Conservation (phyloP, 2,797 vertebrate genomes). For the Pseudopleuronectes americanus region DNA sequence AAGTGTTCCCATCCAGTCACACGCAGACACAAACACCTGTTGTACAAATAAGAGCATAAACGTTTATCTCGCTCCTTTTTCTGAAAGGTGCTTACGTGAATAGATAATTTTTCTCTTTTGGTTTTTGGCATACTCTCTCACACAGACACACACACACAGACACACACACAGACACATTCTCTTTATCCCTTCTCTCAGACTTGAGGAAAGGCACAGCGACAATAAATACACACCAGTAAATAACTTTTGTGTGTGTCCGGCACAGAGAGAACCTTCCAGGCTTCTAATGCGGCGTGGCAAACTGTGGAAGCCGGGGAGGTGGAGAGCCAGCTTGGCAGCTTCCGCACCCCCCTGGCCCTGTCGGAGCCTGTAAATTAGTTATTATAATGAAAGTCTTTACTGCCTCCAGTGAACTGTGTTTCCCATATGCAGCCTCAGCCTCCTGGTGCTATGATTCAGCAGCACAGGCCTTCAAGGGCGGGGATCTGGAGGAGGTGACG, state of each 20-base stretch:
- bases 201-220: constrained; percentile 54
- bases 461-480: constrained; percentile 33
- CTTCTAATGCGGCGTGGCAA: constrained; percentile 63
- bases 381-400: constrained; percentile 79
- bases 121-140: neutral
- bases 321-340: constrained; percentile 69
- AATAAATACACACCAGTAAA: constrained; percentile 69
- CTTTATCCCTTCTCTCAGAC: constrained; percentile 43
- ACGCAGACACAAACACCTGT: constrained; percentile 31
- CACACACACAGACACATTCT: constrained; percentile 17
- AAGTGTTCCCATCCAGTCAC: constrained; percentile 11
- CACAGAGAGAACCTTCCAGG: constrained; percentile 61
- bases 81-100: neutral
- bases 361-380: constrained; percentile 75
- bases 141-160: constrained; percentile 9
- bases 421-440: constrained; percentile 64
- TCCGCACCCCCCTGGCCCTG: constrained; percentile 63
- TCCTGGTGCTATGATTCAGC: constrained; percentile 56
- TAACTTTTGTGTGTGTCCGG: constrained; percentile 66
- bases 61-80: constrained; percentile 19
- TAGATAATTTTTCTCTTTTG: constrained; percentile 1
- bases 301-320: constrained; percentile 46
- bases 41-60: constrained; percentile 16
- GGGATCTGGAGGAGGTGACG: neutral
- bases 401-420: constrained; percentile 67